A percentile compares a stretch with the other conserved stretches of the same genome.
Conservation (phyloP, 2,888 invertebrate species). For the Cistogaster globosa region DNA sequence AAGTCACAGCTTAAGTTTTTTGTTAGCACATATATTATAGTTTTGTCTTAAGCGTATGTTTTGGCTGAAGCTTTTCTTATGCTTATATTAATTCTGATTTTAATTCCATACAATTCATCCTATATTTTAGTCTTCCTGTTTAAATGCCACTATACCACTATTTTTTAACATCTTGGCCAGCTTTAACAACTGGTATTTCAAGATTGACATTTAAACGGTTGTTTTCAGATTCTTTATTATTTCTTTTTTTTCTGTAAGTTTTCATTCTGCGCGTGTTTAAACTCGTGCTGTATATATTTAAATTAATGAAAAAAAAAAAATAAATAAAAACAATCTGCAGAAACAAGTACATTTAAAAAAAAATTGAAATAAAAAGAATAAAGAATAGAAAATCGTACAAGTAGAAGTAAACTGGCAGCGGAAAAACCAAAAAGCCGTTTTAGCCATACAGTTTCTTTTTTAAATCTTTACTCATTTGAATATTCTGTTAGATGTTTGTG, state of each 20-base stretch:
- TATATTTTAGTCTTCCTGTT: conserved; percentile 48
- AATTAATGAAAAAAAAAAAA: conserved; percentile 54
- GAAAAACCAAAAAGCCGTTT: conserved; percentile 33
- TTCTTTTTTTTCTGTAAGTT: conserved; percentile 30
- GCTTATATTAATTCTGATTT: conserved; percentile 20
- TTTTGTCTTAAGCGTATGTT: neutral
- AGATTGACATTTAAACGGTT: conserved; percentile 70
- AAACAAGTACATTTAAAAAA: conserved; percentile 44
- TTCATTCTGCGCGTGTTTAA: conserved; percentile 66
- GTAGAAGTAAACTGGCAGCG: conserved; percentile 16
- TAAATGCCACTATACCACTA: conserved; percentile 17
- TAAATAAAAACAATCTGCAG: neutral
- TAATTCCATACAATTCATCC: conserved; percentile 33
- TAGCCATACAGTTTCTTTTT: conserved; percentile 1
- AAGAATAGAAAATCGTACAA: neutral
- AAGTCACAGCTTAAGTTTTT: conserved; percentile 32
- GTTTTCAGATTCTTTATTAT: conserved; percentile 49
- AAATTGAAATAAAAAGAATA: conserved; percentile 1
- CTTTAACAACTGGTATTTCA: conserved; percentile 63
- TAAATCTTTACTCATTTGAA: conserved; percentile 52
- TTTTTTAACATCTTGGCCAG: conserved; percentile 18
- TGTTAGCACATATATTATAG: neutral
- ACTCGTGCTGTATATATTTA: conserved; percentile 58
- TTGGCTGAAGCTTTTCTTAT: neutral
- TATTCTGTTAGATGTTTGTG: conserved; percentile 41